A percentile compares a stretch with the other conserved stretches of the same genome.
phyloP scores from a whole-genome alignment of 2,797 vertebrate species.

The Enteromius thamalakanensis region DNA sequence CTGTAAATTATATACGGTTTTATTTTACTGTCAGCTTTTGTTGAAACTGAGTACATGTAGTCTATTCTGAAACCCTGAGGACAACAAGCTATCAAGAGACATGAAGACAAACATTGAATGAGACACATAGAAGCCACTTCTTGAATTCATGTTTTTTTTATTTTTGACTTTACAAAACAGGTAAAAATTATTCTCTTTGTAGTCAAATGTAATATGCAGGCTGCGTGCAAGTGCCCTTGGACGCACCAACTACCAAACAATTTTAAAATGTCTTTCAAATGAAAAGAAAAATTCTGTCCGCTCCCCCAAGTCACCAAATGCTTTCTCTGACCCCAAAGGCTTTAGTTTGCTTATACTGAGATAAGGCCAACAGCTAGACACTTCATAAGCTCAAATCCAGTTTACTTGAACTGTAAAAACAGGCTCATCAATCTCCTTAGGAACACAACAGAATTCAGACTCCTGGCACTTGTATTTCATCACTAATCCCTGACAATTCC shows the following conservation, averaged over 20 bases:
- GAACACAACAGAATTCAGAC: conserved; percentile 19
- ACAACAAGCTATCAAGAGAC: not conserved
- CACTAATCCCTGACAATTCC: conserved; percentile 19
- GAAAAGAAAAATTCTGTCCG: not conserved
- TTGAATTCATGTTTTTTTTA: not conserved
- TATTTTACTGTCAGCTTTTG: not conserved
- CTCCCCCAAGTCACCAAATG: not conserved
- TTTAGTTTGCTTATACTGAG: not conserved
- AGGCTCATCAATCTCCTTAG: conserved; percentile 10
- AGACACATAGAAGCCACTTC: not conserved
- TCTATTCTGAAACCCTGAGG: not conserved
- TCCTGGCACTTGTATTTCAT: conserved; percentile 1
- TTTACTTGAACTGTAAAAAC: conserved; percentile 3
- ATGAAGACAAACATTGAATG: not conserved
- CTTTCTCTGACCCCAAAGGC: not conserved
- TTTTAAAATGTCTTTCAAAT: not conserved
- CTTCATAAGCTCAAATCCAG: conserved; percentile 2
- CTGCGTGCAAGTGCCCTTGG: not conserved
- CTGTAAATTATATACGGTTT: not conserved
- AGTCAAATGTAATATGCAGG: not conserved
- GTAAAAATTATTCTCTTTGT: conserved; percentile 6
- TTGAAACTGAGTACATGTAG: not conserved
- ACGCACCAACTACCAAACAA: not conserved
- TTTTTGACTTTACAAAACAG: conserved; percentile 11
- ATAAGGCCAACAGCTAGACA: not conserved